These are phyloP conservation scores for Brienomyrus longianalis DNA, from an alignment of 2,113 vertebrate genomes.

Conservation along the genomic window DNA sequence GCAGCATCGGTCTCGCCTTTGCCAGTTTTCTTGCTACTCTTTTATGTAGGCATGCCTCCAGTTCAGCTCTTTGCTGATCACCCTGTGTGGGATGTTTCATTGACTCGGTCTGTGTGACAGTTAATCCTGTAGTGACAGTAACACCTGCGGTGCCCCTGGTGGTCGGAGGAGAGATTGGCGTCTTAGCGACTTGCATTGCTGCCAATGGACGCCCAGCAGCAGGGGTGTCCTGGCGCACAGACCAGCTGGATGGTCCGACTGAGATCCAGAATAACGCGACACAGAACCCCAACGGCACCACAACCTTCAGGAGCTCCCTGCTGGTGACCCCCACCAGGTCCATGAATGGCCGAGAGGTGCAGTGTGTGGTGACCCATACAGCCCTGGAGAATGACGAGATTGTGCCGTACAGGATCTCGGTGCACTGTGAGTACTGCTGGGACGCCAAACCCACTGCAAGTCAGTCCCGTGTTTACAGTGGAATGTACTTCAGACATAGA, in stretches of 20 bases:
- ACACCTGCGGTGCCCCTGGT: not conserved
- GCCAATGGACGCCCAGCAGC: conserved; percentile 36
- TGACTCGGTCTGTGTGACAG: conserved; percentile 20
- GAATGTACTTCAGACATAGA: not conserved
- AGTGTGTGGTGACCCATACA: no score
- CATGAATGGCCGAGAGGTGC: no score
- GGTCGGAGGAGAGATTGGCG: conserved; percentile 20
- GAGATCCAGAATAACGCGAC: not conserved
- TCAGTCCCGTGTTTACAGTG: not conserved
- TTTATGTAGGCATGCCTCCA: no score
- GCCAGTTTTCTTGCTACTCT: no score
- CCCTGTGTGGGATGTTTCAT: not conserved
- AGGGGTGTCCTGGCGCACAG: conserved; percentile 31
- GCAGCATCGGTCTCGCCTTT: not conserved
- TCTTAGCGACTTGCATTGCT: conserved; percentile 39
- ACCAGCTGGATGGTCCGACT: not conserved
- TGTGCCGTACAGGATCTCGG: no score
- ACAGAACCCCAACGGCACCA: conserved; percentile 26
- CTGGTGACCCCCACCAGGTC: no score
- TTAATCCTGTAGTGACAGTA: conserved; percentile 26
- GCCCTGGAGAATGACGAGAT: no score
- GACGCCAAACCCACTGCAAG: not conserved
- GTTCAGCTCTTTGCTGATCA: not conserved
- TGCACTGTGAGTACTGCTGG: no score
- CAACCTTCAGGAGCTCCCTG: conserved; percentile 31